Evolutionary conservation across 2,797 vertebrate species (phyloP).

Genomic region (Bucorvus abyssinicus): DNA sequence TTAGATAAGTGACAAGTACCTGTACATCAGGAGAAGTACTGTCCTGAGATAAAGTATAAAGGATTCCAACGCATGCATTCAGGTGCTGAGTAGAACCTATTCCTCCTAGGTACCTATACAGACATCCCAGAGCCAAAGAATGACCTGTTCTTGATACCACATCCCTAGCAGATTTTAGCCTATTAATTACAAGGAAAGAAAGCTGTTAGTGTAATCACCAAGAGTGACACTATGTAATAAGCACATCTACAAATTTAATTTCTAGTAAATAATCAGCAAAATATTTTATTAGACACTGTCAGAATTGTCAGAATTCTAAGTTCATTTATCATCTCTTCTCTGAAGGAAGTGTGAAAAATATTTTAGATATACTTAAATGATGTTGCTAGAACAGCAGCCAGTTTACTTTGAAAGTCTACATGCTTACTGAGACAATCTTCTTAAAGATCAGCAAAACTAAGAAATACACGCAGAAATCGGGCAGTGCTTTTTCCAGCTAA

Average conservation of each 20-base stretch:
- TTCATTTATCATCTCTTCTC: not conserved
- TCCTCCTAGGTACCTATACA: conserved; percentile 87
- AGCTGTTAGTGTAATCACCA: not conserved
- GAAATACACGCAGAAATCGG: not conserved
- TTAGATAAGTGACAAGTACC: conserved; percentile 69
- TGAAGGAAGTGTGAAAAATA: not conserved
- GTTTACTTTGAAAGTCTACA: not conserved
- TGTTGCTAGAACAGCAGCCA: not conserved
- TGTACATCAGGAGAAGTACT: conserved; percentile 92
- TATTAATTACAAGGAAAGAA: conserved; percentile 67
- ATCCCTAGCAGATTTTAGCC: conserved; percentile 87
- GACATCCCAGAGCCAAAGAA: conserved; percentile 85
- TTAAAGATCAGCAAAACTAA: not conserved
- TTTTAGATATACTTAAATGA: not conserved
- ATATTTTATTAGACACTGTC: not conserved
- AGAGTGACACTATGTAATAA: not conserved
- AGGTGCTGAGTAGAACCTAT: conserved; percentile 86
- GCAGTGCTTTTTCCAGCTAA: not conserved
- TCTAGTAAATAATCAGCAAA: not conserved
- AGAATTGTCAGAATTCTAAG: not conserved
- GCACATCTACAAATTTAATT: not conserved
- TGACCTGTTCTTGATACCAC: conserved; percentile 89
- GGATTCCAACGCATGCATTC: conserved; percentile 86
- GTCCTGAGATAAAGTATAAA: conserved; percentile 92
- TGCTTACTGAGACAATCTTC: not conserved